Evolutionary conservation across 37 sponge, comb jelly and placozoan genomes (phyloP).

Genomic region (Agelas oroides): DNA sequence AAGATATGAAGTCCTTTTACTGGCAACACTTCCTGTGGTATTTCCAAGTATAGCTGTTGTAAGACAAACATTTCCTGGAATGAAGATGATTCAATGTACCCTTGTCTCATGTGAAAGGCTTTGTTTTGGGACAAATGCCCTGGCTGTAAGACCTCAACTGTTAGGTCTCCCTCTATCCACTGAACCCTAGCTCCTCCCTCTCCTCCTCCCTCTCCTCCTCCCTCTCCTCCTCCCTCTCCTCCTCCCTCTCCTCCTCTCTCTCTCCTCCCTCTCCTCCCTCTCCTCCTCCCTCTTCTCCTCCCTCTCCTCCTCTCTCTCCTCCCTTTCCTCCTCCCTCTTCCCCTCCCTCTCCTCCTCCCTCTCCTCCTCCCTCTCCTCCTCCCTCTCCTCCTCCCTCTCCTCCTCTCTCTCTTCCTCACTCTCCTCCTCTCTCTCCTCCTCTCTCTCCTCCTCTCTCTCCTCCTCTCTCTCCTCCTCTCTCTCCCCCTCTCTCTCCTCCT

Average conservation of each 20-base stretch:
- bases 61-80: background rate
- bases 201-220: background rate
- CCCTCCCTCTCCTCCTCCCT: background rate
- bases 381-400: too few relatives aligned
- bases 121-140: too few relatives aligned
- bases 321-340: background rate
- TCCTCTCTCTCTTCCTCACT: too few relatives aligned
- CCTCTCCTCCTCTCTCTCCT: background rate
- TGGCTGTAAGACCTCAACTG: constrained; percentile 81
- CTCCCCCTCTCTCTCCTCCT: too few relatives aligned
- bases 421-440: too few relatives aligned
- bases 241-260: background rate
- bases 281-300: background rate
- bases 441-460: too few relatives aligned
- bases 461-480: too few relatives aligned
- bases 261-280: background rate
- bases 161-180: too few relatives aligned
- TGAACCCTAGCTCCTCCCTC: background rate
- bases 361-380: background rate
- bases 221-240: background rate
- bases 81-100: too few relatives aligned
- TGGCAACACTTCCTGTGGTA: background rate
- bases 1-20: background rate
- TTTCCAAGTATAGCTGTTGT: background rate
- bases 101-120: too few relatives aligned